Conservation (phyloP, 2,797 vertebrate species). For the Columba guinea region DNA sequence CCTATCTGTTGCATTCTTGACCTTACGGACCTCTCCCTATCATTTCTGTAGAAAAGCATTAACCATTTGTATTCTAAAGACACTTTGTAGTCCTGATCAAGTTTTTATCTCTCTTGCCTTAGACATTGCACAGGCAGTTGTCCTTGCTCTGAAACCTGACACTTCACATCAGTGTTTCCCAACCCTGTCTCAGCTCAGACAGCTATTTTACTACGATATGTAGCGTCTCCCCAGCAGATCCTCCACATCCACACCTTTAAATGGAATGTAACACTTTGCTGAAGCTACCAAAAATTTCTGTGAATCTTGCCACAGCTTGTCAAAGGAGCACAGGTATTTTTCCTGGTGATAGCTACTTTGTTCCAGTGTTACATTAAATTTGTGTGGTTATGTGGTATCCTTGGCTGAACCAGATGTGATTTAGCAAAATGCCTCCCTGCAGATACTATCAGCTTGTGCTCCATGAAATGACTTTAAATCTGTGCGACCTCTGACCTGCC, state of each 20-base stretch:
- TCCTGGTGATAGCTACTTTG: neutral
- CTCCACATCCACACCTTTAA: slow-evolving; percentile 18
- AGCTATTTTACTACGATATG: neutral
- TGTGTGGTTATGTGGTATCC: neutral
- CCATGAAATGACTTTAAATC: neutral
- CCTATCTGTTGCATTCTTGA: slow-evolving; percentile 22
- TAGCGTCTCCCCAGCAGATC: neutral
- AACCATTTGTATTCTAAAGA: neutral
- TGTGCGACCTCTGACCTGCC: neutral
- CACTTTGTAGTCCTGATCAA: neutral
- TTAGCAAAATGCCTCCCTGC: neutral
- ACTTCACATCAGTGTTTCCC: neutral
- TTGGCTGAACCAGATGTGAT: neutral
- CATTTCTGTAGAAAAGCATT: neutral
- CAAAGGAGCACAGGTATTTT: neutral
- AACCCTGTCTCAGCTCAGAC: neutral
- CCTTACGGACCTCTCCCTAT: neutral
- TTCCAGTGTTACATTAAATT: neutral
- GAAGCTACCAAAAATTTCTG: neutral
- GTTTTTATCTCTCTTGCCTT: neutral
- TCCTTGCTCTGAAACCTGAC: neutral
- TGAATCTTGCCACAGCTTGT: neutral
- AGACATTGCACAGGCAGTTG: neutral
- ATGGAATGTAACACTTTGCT: slow-evolving; percentile 5
- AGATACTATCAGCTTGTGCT: neutral